These are phyloP conservation scores for Uromys caudimaculatus DNA, from an alignment of 2,797 vertebrate species.

Conservation along the genomic window DNA sequence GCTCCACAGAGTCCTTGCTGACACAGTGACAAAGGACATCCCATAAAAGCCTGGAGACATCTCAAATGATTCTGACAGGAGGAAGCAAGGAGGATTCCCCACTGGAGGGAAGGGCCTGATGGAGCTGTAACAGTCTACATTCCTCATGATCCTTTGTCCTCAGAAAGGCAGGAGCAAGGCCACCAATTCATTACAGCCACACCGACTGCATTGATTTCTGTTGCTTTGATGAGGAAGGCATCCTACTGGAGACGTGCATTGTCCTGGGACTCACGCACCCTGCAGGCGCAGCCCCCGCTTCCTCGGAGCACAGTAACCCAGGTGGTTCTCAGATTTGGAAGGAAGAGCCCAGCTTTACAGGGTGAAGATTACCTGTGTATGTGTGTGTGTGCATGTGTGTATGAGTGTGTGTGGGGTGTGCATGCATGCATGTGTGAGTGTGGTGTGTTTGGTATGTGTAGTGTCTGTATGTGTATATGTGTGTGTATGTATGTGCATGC, in stretches of 20 bases:
- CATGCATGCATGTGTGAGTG: no score
- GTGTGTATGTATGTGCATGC: not conserved
- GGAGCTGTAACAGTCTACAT: not conserved
- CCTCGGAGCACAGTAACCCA: not conserved
- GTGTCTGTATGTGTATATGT: no score
- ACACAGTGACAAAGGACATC: not conserved
- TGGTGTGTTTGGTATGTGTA: not conserved
- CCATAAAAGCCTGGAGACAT: not conserved
- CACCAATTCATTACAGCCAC: slow-evolving; percentile 14
- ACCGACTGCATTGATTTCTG: slow-evolving; percentile 57
- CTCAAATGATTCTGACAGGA: slow-evolving; percentile 21
- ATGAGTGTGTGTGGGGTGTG: not conserved
- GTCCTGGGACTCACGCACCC: not conserved
- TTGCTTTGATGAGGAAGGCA: slow-evolving; percentile 51
- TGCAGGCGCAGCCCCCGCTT: not conserved
- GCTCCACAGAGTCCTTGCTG: not conserved
- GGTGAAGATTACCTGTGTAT: not conserved
- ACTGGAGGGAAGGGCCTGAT: not conserved
- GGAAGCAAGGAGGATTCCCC: not conserved
- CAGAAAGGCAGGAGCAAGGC: not conserved
- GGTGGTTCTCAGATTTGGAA: not conserved
- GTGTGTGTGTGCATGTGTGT: not conserved
- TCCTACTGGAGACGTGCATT: slow-evolving; percentile 8
- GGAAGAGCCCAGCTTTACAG: not conserved
- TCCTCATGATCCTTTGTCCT: not conserved